Evolutionary conservation across 92 coral and sea anemone species (phyloP).

Genomic region (Palythoa grandis): DNA sequence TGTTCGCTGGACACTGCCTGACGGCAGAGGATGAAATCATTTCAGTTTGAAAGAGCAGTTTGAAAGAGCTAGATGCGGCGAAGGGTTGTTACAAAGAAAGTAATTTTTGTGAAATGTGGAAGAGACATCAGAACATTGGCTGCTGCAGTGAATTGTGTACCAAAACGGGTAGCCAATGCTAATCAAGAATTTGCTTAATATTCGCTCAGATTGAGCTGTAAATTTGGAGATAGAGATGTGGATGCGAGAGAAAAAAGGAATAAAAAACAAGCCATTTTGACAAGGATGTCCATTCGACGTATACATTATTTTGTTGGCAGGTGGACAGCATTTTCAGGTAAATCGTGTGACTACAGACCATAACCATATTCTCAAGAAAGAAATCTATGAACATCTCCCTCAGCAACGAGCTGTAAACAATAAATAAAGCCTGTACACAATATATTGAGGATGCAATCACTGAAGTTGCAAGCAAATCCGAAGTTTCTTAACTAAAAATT

Average conservation of each 20-base stretch:
- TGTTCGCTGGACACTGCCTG: too few relatives aligned
- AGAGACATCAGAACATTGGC: slow-evolving; percentile 55
- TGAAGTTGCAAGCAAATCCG: slow-evolving; percentile 55
- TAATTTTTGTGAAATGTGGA: slow-evolving; percentile 59
- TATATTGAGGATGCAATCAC: slow-evolving; percentile 40
- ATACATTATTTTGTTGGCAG: slow-evolving; percentile 50
- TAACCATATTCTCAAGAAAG: slow-evolving; percentile 53
- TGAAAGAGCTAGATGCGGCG: slow-evolving; percentile 38
- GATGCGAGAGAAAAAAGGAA: slow-evolving; percentile 12
- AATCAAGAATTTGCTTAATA: slow-evolving; percentile 61
- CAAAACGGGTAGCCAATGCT: slow-evolving; percentile 56
- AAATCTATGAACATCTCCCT: slow-evolving; percentile 52
- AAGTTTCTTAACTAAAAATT: slow-evolving; percentile 56
- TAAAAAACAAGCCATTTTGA: slow-evolving; percentile 61
- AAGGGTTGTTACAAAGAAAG: slow-evolving; percentile 49
- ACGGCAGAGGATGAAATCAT: too few relatives aligned
- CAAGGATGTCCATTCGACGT: slow-evolving; percentile 69
- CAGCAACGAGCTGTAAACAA: slow-evolving; percentile 12
- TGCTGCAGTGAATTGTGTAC: slow-evolving; percentile 52
- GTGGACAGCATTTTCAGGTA: slow-evolving; percentile 65
- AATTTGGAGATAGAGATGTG: neutral
- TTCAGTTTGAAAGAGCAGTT: too few relatives aligned
- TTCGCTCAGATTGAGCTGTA: slow-evolving; percentile 38
- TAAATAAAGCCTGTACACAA: too few relatives aligned
- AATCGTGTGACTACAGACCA: slow-evolving; percentile 48